These are phyloP conservation scores for Drosophila virilis DNA, from an alignment of 1,140 invertebrate genomes.

Conservation along the genomic window DNA sequence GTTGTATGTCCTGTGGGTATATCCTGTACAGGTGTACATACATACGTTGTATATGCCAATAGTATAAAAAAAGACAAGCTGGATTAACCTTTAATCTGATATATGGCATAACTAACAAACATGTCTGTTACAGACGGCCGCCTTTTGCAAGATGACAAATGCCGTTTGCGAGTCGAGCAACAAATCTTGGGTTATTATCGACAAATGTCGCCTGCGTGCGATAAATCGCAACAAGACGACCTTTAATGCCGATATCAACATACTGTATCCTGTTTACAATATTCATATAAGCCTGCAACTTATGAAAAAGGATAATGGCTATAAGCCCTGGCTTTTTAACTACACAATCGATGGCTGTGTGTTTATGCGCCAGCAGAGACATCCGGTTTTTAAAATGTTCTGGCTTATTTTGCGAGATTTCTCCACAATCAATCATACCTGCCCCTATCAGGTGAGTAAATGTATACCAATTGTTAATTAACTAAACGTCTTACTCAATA, in stretches of 20 bases:
- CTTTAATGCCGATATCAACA: not conserved
- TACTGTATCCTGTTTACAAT: conserved; percentile 8
- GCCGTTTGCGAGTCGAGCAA: conserved; percentile 24
- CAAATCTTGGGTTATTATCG: conserved; percentile 18
- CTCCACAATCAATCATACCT: conserved; percentile 41
- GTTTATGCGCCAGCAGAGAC: conserved; percentile 14
- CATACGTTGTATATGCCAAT: no score
- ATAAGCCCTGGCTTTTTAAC: conserved; percentile 21
- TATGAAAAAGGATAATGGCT: conserved; percentile 19
- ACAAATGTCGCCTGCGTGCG: conserved; percentile 25
- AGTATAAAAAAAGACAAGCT: no score
- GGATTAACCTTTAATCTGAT: no score
- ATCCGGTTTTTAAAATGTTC: conserved; percentile 24
- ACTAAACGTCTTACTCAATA: no score
- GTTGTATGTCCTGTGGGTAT: no score
- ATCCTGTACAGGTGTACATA: no score
- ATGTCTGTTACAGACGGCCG: not conserved
- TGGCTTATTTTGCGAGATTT: conserved; percentile 6
- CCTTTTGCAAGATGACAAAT: conserved; percentile 37
- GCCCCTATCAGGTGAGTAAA: conserved; percentile 34
- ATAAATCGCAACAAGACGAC: conserved; percentile 23
- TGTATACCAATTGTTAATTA: no score
- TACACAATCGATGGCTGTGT: conserved; percentile 21
- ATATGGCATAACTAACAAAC: no score
- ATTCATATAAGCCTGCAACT: not conserved